These are phyloP conservation scores for Myopa tessellatipennis DNA, from an alignment of 2,888 invertebrate genomes.

Conservation along the genomic window DNA sequence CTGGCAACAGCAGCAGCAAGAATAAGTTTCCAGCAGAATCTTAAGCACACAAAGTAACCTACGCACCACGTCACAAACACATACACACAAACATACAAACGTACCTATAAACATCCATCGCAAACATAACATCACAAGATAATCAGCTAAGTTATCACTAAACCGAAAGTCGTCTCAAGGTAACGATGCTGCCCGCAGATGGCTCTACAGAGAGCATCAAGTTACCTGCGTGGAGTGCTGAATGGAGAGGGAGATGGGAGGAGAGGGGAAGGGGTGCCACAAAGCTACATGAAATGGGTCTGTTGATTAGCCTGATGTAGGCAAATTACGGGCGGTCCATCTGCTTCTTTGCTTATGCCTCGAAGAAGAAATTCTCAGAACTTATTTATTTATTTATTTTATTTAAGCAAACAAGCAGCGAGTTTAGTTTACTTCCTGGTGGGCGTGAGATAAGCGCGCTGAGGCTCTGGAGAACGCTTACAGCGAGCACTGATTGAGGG, in stretches of 20 bases:
- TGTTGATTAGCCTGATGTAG: slow-evolving; percentile 30
- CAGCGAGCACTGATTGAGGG: too few species aligned
- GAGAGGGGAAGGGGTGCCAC: neutral
- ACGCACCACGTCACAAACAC: neutral
- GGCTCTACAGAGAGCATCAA: neutral
- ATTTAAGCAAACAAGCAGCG: too few species aligned
- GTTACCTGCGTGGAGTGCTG: neutral
- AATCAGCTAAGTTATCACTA: slow-evolving; percentile 29
- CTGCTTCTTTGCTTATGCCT: too few species aligned
- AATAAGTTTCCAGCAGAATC: slow-evolving; percentile 28
- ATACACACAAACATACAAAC: neutral
- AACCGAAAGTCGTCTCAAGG: slow-evolving; percentile 1
- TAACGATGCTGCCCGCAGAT: neutral
- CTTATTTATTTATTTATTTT: too few species aligned
- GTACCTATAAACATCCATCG: neutral
- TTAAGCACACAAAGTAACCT: neutral
- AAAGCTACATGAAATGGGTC: slow-evolving; percentile 31
- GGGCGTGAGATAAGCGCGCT: too few species aligned
- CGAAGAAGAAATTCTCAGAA: too few species aligned
- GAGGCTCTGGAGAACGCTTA: too few species aligned
- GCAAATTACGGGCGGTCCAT: slow-evolving; percentile 22
- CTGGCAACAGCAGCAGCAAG: slow-evolving; percentile 6
- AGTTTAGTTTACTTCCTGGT: too few species aligned
- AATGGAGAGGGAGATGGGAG: too few species aligned
- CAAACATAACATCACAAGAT: slow-evolving; percentile 11